A percentile compares a stretch with the other conserved stretches of the same genome.
Evolutionary conservation across 2,113 vertebrate genomes (phyloP).

Genomic region (Oncorhynchus tshawytscha): DNA sequence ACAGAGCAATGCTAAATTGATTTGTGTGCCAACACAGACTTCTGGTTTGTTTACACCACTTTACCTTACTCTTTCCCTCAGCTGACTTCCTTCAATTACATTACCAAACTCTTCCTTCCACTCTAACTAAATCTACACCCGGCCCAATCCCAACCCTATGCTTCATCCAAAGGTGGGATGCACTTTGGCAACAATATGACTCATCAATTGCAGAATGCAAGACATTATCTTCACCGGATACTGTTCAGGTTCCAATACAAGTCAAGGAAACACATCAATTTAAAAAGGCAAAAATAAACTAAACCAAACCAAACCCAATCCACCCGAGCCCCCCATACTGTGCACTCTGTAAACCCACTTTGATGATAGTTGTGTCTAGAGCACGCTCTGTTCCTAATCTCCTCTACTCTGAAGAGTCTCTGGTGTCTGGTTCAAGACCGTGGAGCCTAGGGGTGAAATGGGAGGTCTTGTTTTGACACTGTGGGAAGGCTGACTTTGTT

Average conservation of each 20-base stretch:
- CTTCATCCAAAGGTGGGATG: not conserved
- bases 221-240: not conserved
- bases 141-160: not conserved
- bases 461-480: conserved; percentile 69
- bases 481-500: conserved; percentile 62
- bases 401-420: conserved; percentile 32
- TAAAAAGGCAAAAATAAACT: not conserved
- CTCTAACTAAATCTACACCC: not conserved
- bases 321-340: not conserved
- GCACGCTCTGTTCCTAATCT: conserved; percentile 49
- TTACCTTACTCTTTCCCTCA: not conserved
- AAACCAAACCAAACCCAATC: not conserved
- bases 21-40: not conserved
- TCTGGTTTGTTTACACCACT: not conserved
- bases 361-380: conserved; percentile 59
- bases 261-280: not conserved
- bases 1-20: not conserved
- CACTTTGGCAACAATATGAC: not conserved
- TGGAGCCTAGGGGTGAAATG: conserved; percentile 46
- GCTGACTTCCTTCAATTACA: not conserved
- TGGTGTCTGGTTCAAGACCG: conserved; percentile 51
- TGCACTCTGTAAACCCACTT: not conserved
- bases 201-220: not conserved
- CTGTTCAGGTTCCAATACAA: no score
- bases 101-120: not conserved